phyloP scores from a whole-genome alignment of 2,888 invertebrate genomes.

The Spialia ferax region DNA sequence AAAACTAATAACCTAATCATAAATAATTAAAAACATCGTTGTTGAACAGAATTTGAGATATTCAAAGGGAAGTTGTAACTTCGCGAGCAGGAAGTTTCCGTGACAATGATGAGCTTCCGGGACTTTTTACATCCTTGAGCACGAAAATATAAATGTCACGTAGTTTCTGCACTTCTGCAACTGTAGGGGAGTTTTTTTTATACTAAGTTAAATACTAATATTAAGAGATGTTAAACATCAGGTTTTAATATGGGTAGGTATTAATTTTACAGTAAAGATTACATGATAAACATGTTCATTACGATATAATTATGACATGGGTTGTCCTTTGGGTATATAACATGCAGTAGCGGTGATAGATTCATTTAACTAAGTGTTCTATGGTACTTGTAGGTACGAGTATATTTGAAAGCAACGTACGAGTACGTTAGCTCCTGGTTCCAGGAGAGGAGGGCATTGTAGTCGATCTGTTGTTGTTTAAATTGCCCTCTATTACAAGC shows the following conservation, averaged over 20 bases:
- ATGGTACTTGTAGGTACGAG: not conserved
- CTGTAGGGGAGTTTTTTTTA: no score
- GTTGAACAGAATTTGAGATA: not conserved
- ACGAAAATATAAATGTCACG: not conserved
- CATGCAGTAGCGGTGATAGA: no score
- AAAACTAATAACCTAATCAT: not conserved
- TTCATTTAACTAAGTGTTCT: not conserved
- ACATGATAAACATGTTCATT: no score
- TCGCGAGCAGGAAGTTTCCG: slow-evolving; percentile 21
- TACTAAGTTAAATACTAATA: no score
- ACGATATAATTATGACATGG: no score
- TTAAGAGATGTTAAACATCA: no score
- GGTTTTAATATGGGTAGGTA: no score
- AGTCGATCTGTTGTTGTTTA: slow-evolving; percentile 21
- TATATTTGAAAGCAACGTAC: no score
- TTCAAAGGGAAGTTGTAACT: slow-evolving; percentile 6
- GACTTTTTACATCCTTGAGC: not conserved
- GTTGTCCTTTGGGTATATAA: no score
- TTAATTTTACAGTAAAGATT: no score
- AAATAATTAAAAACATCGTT: not conserved
- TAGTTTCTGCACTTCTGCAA: not conserved
- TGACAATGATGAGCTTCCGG: slow-evolving; percentile 19
- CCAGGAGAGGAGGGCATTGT: slow-evolving; percentile 21
- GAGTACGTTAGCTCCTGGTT: not conserved
- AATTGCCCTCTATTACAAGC: slow-evolving; percentile 34